Evolutionary conservation across 2,888 invertebrate genomes (phyloP).

Genomic region (Meloe dianella): DNA sequence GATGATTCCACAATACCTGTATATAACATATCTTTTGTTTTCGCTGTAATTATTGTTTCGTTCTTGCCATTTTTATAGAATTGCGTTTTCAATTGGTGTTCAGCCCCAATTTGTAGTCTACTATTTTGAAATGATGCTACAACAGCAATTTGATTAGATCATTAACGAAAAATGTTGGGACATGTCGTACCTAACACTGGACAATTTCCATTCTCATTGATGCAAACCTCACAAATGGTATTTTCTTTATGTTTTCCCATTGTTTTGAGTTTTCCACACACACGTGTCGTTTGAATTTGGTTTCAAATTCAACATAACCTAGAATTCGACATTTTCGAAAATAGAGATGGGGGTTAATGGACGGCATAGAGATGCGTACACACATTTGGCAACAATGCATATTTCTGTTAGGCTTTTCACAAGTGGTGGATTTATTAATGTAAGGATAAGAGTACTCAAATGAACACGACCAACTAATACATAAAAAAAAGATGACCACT

Average conservation of each 20-base stretch:
- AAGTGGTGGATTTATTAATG: no score
- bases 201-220: not conserved
- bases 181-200: not conserved
- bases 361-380: no score
- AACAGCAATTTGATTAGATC: slow-evolving; percentile 20
- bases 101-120: slow-evolving; percentile 39
- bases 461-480: no score
- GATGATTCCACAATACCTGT: slow-evolving; percentile 39
- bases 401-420: no score
- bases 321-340: no score
- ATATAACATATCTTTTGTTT: slow-evolving; percentile 46
- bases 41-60: slow-evolving; percentile 40
- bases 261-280: not conserved
- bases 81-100: slow-evolving; percentile 39
- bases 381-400: no score
- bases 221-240: not conserved
- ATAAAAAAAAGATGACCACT: not conserved
- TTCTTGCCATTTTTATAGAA: slow-evolving; percentile 38
- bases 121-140: slow-evolving; percentile 51
- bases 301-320: not conserved
- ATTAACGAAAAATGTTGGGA: not conserved
- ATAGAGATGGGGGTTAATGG: no score
- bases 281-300: not conserved
- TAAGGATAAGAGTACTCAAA: no score
- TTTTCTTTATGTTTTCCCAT: not conserved